Evolutionary conservation across 1,140 invertebrate species (phyloP).

Genomic region (Globodera rostochiensis): DNA sequence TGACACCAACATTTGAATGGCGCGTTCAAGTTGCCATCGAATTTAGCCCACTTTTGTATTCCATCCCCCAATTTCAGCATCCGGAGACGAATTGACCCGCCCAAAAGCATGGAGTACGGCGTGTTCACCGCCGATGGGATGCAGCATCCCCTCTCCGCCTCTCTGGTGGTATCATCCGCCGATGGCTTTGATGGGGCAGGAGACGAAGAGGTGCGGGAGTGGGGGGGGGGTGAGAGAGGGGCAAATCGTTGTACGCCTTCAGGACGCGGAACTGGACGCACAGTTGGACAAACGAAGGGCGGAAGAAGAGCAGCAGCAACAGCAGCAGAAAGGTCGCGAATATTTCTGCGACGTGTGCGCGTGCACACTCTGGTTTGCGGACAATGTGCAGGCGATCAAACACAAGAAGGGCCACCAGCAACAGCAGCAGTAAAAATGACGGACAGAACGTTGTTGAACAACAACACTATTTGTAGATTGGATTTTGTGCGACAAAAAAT

Average conservation of each 20-base stretch:
- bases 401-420: constrained; percentile 41
- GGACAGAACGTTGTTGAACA: no score
- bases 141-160: constrained; percentile 17
- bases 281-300: constrained; percentile 25
- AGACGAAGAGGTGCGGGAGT: constrained; percentile 23
- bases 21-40: no score
- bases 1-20: no score
- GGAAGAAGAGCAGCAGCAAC: constrained; percentile 41
- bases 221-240: neutral
- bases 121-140: constrained; percentile 38
- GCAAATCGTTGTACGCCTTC: neutral
- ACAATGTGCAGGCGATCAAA: constrained; percentile 46
- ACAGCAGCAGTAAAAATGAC: no score
- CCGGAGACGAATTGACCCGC: constrained; percentile 40
- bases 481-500: no score
- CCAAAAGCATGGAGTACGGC: constrained; percentile 39
- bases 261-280: constrained; percentile 38
- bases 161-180: neutral
- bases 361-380: constrained; percentile 39
- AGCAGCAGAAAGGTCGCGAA: constrained; percentile 12
- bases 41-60: no score
- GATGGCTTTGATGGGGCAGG: constrained; percentile 20
- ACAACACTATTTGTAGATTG: no score
- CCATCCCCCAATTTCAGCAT: constrained; percentile 30
- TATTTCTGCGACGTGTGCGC: constrained; percentile 42